Evolutionary conservation across 1,140 invertebrate species (phyloP).

Genomic region (Lasioglossum albipes): DNA sequence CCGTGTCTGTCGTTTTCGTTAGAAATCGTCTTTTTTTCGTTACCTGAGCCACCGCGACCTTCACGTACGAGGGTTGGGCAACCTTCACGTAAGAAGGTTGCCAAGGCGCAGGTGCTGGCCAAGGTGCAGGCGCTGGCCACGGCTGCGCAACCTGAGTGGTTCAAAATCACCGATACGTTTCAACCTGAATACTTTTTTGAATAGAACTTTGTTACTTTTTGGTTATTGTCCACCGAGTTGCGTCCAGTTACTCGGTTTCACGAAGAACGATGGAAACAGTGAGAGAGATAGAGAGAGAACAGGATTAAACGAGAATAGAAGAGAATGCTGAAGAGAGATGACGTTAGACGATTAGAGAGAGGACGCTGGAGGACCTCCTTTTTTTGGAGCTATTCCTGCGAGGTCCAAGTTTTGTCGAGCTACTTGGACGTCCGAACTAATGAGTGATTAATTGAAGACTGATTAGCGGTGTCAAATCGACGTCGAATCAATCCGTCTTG

Average conservation of each 20-base stretch:
- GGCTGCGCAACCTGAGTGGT: slow-evolving; percentile 32
- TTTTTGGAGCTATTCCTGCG: no score
- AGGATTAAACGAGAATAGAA: slow-evolving; percentile 13
- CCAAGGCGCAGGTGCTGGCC: background rate
- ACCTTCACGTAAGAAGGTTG: slow-evolving; percentile 42
- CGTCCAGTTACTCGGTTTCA: slow-evolving; percentile 40
- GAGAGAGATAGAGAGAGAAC: background rate
- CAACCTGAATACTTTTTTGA: background rate
- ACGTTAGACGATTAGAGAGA: background rate
- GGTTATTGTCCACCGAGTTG: slow-evolving; percentile 38
- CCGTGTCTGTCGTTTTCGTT: background rate
- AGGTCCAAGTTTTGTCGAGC: slow-evolving; percentile 4
- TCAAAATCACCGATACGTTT: slow-evolving; percentile 31
- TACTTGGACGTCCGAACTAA: background rate
- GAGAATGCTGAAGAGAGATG: background rate
- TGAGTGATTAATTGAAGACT: background rate
- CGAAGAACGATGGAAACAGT: background rate
- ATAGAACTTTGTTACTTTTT: slow-evolving; percentile 26
- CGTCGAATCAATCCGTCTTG: background rate
- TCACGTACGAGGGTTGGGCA: slow-evolving; percentile 22
- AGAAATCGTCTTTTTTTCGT: background rate
- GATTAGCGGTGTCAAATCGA: background rate
- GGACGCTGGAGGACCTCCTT: background rate
- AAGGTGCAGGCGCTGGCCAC: slow-evolving; percentile 29
- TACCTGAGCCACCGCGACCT: slow-evolving; percentile 33